Evolutionary conservation across 2,888 invertebrate species (phyloP).

Genomic region (Dicyrtoma fusca): DNA sequence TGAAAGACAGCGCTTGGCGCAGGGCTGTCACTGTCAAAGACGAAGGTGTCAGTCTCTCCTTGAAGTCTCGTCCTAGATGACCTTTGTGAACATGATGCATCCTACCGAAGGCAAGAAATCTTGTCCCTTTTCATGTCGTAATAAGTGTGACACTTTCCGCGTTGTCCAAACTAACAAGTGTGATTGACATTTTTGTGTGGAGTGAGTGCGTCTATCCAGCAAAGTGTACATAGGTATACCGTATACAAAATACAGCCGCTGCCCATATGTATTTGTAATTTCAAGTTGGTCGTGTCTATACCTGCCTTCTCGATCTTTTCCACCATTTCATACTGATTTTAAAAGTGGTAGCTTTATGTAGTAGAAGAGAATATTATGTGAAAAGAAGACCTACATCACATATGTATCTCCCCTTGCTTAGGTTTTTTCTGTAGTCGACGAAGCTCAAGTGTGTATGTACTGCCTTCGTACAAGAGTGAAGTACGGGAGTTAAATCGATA

Average conservation of each 20-base stretch:
- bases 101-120: neutral
- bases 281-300: neutral
- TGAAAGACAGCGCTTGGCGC: conserved; percentile 31
- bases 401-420: neutral
- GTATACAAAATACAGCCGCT: too few species aligned
- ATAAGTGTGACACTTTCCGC: conserved; percentile 39
- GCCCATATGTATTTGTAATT: neutral
- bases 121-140: conserved; percentile 26
- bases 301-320: neutral
- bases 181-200: conserved; percentile 40
- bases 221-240: too few species aligned
- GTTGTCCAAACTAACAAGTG: conserved; percentile 44
- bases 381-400: neutral
- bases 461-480: neutral
- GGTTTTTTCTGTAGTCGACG: neutral
- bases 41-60: conserved; percentile 32
- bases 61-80: conserved; percentile 30
- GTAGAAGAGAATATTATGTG: neutral
- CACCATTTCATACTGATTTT: neutral
- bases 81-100: conserved; percentile 20
- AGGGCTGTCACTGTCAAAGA: conserved; percentile 34
- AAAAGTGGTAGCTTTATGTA: too few species aligned
- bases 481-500: neutral
- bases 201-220: conserved; percentile 6
- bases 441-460: too few species aligned